These are phyloP conservation scores for Melipona bicolor DNA, from an alignment of 2,888 invertebrate genomes.

Conservation along the genomic window DNA sequence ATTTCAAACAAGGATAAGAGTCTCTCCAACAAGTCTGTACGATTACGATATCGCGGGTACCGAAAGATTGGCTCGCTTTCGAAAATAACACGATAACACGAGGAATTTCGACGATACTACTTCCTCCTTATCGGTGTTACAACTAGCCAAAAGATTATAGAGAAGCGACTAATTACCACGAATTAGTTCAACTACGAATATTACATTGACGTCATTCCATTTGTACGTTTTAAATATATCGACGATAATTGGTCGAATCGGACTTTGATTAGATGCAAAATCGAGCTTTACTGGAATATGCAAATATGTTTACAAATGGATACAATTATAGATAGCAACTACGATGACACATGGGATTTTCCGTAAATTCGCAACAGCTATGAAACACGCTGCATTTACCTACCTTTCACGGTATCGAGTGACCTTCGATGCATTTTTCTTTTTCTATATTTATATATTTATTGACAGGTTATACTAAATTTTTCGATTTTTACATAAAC, in stretches of 20 bases:
- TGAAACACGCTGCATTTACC: slow-evolving; percentile 15
- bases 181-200: slow-evolving; percentile 11
- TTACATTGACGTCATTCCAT: background rate
- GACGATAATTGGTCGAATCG: background rate
- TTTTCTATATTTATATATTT: background rate
- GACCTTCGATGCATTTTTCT: slow-evolving; percentile 33
- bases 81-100: slow-evolving; percentile 63
- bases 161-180: slow-evolving; percentile 39
- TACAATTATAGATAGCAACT: background rate
- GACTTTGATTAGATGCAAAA: background rate
- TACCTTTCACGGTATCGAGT: slow-evolving; percentile 28
- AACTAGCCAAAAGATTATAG: slow-evolving; percentile 48
- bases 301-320: slow-evolving; percentile 26
- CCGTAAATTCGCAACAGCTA: slow-evolving; percentile 42
- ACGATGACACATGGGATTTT: slow-evolving; percentile 61
- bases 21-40: slow-evolving; percentile 28
- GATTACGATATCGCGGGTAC: slow-evolving; percentile 63
- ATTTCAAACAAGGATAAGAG: slow-evolving; percentile 29
- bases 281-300: background rate
- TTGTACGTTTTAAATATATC: background rate
- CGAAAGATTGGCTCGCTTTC: slow-evolving; percentile 64
- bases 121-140: slow-evolving; percentile 50
- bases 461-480: background rate
- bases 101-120: slow-evolving; percentile 62
- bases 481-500: background rate